Base-by-base conservation (phyloP, 2,797 vertebrate species). In the Lophura swinhoii region DNA sequence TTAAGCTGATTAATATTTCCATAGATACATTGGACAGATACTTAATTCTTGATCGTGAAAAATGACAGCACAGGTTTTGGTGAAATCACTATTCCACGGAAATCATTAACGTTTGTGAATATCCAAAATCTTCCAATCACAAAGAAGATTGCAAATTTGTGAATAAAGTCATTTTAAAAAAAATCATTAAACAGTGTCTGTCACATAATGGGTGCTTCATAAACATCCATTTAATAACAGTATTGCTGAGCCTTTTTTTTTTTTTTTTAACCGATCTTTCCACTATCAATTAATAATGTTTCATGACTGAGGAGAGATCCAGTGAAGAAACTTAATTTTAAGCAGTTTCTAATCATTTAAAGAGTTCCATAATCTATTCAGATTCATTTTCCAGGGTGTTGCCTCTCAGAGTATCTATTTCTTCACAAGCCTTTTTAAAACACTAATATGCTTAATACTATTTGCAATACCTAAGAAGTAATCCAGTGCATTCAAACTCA, bases 401-500 rank as follows among this genome's bases (percentile, higher is more conserved):
- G 88, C 95, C 95, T 97, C 93, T 95, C 88, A 88, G 89, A 79
- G 71, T 96, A 90, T 92, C 80, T 91, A 51, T 96, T 96, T 97
- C 79, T 94, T 79, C 37, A 18, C 96, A 97, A 97, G 94, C 89
- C 91, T 90, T 62, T 96, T 97, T 97, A 96, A 97, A 96, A 67
- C 6, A 2, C 60, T 98, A 97, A 98, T 97, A 96, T 94, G 95
- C 96, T 98, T 98, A 98, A 97, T 96, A 96, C 93, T 97, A 92
- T 96, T 97, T 95, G 96, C 97, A 98, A 95, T 96, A 96, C 97
- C 97, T 97, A 96, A 96, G 94, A 97, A 96, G 91, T 94, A 97
- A 98, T 98, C 97, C 97, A 96, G 92, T 74, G 95, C 94, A 95
- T 96, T 98, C 94, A 98, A 98, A 98, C 81, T 97, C 92, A 88